Evolutionary conservation across 2,797 vertebrate species (phyloP).

Genomic region (Ctenopoma kingsleyae): DNA sequence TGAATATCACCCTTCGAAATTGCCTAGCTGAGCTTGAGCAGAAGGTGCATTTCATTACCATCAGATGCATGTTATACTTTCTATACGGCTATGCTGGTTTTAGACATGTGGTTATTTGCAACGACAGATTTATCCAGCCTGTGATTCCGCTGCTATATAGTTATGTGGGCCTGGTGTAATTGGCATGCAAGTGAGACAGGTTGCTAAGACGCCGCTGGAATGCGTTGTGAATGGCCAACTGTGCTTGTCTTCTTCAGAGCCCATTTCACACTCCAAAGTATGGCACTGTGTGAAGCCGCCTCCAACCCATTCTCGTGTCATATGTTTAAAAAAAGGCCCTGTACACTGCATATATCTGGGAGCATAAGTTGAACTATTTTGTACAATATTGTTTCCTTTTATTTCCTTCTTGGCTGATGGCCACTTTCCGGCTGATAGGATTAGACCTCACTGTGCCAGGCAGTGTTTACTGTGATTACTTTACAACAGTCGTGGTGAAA

Average conservation of each 20-base stretch:
- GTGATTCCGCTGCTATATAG: conserved; percentile 43
- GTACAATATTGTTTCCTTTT: conserved; percentile 54
- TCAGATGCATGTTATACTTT: conserved; percentile 10
- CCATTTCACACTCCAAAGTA: conserved; percentile 60
- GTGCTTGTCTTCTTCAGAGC: conserved; percentile 65
- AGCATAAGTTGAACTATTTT: conserved; percentile 47
- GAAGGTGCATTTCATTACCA: conserved; percentile 29
- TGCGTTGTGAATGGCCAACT: conserved; percentile 68
- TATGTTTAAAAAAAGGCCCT: conserved; percentile 46
- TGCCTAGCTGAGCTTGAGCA: conserved; percentile 12
- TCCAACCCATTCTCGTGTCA: conserved; percentile 39
- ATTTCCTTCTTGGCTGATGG: conserved; percentile 66
- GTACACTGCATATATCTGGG: conserved; percentile 46
- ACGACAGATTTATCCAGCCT: conserved; percentile 44
- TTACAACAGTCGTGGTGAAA: conserved; percentile 54
- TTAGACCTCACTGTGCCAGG: conserved; percentile 68
- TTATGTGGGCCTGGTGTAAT: conserved; percentile 65
- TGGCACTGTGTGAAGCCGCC: conserved; percentile 57
- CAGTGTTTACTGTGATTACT: conserved; percentile 70
- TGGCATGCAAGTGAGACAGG: conserved; percentile 71
- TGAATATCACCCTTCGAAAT: conserved; percentile 30
- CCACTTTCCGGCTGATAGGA: conserved; percentile 72
- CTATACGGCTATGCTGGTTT: conserved; percentile 1
- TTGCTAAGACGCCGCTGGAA: conserved; percentile 70
- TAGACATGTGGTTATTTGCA: conserved; percentile 29